Conservation (phyloP, 2,888 invertebrate genomes). For the Sarcophaga carnaria region DNA sequence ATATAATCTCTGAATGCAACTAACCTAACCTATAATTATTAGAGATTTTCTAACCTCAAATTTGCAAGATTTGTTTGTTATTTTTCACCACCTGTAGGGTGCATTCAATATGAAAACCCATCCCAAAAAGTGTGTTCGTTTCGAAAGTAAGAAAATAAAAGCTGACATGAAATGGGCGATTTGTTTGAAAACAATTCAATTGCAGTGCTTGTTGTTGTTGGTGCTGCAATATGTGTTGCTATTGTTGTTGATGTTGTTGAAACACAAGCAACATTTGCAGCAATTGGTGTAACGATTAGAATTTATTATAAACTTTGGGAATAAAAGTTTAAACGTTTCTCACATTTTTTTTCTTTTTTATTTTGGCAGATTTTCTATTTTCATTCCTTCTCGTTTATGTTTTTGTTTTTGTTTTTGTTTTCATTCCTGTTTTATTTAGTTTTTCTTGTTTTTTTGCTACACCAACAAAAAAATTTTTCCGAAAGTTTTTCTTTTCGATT, state of each 20-base stretch:
- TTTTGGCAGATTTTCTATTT: slow-evolving; percentile 34
- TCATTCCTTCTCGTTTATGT: not conserved
- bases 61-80: too few species aligned
- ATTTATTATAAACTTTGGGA: slow-evolving; percentile 57
- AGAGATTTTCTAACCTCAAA: too few species aligned
- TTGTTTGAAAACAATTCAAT: slow-evolving; percentile 53
- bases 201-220: slow-evolving; percentile 28
- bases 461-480: slow-evolving; percentile 17
- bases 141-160: not conserved
- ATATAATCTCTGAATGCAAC: too few species aligned
- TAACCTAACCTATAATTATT: too few species aligned
- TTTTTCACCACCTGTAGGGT: too few species aligned
- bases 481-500: slow-evolving; percentile 22
- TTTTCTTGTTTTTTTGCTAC: too few species aligned
- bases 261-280: slow-evolving; percentile 36
- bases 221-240: slow-evolving; percentile 25
- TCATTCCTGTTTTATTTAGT: not conserved
- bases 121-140: too few species aligned
- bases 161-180: slow-evolving; percentile 11
- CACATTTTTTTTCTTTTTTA: slow-evolving; percentile 20
- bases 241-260: slow-evolving; percentile 21
- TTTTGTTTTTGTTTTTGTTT: too few species aligned
- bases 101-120: too few species aligned
- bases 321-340: slow-evolving; percentile 55
- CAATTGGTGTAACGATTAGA: slow-evolving; percentile 56